phyloP scores from a whole-genome alignment of 2,888 invertebrate genomes.

The Dascillus cervinus region DNA sequence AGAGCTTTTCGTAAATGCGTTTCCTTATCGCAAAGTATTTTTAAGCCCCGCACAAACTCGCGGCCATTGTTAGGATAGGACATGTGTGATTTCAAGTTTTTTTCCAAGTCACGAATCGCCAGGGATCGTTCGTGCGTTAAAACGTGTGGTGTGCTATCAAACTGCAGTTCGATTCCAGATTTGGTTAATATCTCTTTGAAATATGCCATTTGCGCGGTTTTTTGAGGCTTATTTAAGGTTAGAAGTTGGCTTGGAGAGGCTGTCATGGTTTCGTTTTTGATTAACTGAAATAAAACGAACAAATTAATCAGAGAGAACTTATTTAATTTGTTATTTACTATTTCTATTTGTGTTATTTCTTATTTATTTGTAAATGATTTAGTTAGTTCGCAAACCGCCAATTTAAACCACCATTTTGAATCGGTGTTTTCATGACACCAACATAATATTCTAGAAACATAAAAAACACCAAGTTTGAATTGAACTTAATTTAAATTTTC shows the following conservation, averaged over 20 bases:
- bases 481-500: conserved; percentile 21
- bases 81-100: conserved; percentile 18
- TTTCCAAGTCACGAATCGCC: conserved; percentile 33
- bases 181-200: conserved; percentile 23
- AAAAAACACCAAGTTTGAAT: no score
- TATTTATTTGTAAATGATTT: no score
- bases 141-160: conserved; percentile 24
- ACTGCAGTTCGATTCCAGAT: conserved; percentile 26
- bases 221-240: neutral
- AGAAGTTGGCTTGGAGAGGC: neutral
- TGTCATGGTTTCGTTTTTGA: no score
- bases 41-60: conserved; percentile 46
- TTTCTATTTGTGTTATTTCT: no score
- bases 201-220: conserved; percentile 9
- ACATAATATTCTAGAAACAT: no score
- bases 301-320: no score
- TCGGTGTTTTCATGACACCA: no score
- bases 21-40: conserved; percentile 31
- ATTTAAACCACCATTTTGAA: no score
- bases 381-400: no score
- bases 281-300: no score
- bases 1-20: conserved; percentile 34
- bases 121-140: conserved; percentile 34
- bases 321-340: no score
- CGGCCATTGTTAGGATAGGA: conserved; percentile 10